phyloP scores from a whole-genome alignment of 2,888 invertebrate species.

The Drosophila nr. perissopoda region DNA sequence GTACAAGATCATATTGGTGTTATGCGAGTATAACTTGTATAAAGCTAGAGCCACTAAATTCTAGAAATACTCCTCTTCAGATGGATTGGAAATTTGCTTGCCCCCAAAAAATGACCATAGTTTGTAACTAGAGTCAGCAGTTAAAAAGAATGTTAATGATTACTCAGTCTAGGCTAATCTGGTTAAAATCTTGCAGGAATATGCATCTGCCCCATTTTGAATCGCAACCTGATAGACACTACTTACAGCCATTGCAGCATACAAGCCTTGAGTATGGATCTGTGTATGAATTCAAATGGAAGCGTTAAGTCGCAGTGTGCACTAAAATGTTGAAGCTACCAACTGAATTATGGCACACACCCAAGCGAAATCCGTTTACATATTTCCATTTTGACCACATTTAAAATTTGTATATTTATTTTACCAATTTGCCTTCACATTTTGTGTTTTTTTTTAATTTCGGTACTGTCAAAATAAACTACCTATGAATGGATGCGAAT shows the following conservation, averaged over 20 bases:
- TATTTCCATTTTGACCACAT: conserved; percentile 17
- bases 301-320: conserved; percentile 52
- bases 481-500: conserved; percentile 54
- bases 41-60: not conserved
- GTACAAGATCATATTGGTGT: not conserved
- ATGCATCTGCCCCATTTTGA: not conserved
- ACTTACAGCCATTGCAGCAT: not conserved
- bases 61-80: not conserved
- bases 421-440: conserved; percentile 2
- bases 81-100: not conserved
- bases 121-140: not conserved
- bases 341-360: conserved; percentile 29
- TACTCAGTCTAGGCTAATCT: not conserved
- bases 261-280: not conserved
- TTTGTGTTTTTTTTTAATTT: conserved; percentile 37
- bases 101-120: not conserved
- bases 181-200: not conserved
- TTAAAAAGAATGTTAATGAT: not conserved
- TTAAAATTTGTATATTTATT: conserved; percentile 33
- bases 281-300: conserved; percentile 18
- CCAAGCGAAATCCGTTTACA: conserved; percentile 57
- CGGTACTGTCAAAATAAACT: conserved; percentile 58
- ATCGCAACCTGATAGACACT: not conserved
- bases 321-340: conserved; percentile 34
- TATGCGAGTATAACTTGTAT: not conserved